Evolutionary conservation across 2,797 vertebrate species (phyloP), one percentile per base, ranked within the genome.

Genomic region (Ispidina lecontei): DNA sequence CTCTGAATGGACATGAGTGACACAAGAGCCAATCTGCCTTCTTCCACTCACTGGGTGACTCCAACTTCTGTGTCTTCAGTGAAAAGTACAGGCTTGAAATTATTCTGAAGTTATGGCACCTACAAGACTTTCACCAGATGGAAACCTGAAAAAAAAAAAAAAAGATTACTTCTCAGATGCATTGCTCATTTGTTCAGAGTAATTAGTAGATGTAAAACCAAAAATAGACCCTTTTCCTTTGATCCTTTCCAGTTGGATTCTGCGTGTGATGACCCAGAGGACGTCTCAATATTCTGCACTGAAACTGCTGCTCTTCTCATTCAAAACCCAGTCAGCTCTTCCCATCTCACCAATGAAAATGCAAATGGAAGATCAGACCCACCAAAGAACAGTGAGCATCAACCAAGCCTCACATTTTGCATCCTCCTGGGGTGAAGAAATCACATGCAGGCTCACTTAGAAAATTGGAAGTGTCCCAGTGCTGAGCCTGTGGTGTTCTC

Each of bases 171-270:
- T 94, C 93, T 95, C 74, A 87, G 91, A 91, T 94, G 89, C 70
- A 93, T 88, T 96, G 93, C 92, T 96, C 89, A 93, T 96, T 94
- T 96, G 91, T 95, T 97, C 75, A 75, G 69, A 90, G 76, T 63
- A 93, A 95, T 93, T 89, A 93, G 91, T 87, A 91, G 58, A 90
- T 69, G 83, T 28, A 69, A 73, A 95, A 39, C 44, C 80, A n/a
- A 91, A 88, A 95, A 83, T 71, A 90, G 31, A 91, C 78, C 79
- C 92, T 97, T 94, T 92, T 84, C 9, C 54, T 92, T n/a, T 85
- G 88, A 81, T 93, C 39, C 28, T 74, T 37, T 55, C n/a, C 67
- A 65, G 87, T 44, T 67, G 89, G 77, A 94, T 44, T 75, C 94
- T 93, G 79, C 41, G 37, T 41, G 9, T 37, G 58, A 62, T 15